Evolutionary conservation across 2,113 vertebrate species (phyloP).

Genomic region (Callipepla californica): DNA sequence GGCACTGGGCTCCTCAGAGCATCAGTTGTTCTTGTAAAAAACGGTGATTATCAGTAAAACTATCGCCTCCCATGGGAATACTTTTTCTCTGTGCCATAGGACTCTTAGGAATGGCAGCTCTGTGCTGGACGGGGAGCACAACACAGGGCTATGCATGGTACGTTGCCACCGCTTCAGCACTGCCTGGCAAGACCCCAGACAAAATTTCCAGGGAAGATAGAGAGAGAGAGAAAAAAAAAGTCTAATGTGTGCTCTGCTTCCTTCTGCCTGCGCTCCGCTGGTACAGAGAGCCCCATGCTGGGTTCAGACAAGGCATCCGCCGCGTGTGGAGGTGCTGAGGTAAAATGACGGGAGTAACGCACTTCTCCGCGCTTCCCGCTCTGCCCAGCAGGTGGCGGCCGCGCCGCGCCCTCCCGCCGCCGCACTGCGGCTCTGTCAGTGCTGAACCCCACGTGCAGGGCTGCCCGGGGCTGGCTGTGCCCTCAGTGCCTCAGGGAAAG

Average conservation of each 20-base stretch:
- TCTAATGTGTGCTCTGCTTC: background rate
- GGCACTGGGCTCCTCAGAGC: background rate
- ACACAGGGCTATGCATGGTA: background rate
- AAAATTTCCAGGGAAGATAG: background rate
- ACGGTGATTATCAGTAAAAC: background rate
- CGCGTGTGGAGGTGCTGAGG: rapidly evolving
- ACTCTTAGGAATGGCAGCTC: background rate
- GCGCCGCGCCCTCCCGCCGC: too few species aligned
- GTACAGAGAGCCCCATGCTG: background rate
- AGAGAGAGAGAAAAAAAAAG: background rate
- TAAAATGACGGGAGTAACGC: background rate
- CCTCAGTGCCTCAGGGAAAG: rapidly evolving
- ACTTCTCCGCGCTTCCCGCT: background rate
- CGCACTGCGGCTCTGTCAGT: background rate
- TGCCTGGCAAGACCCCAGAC: background rate
- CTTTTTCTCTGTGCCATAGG: background rate
- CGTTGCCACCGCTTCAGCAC: background rate
- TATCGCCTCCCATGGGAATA: background rate
- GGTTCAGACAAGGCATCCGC: background rate
- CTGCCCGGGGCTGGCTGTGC: background rate
- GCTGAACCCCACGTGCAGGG: background rate
- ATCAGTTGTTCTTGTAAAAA: background rate
- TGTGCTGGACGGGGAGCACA: background rate
- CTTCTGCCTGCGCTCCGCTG: background rate
- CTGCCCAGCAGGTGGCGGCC: background rate